Conservation (phyloP, 2,797 vertebrate species). For the Monodelphis domestica region DNA sequence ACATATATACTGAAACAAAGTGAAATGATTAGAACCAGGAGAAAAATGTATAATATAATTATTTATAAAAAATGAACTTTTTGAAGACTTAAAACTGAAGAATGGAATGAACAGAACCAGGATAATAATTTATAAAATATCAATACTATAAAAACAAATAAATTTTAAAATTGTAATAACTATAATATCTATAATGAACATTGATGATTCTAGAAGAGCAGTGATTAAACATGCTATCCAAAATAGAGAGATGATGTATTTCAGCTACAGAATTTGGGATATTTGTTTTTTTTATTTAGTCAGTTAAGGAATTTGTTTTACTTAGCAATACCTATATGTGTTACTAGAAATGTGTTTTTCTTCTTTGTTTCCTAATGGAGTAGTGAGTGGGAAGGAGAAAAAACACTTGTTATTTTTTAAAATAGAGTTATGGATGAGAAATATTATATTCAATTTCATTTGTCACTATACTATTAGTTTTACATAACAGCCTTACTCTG, state of each 20-base stretch:
- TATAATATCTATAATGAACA: neutral
- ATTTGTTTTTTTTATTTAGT: neutral
- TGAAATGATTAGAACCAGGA: neutral
- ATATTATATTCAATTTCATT: neutral
- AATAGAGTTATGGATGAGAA: neutral
- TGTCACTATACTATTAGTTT: neutral
- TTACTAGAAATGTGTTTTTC: neutral
- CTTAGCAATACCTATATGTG: neutral
- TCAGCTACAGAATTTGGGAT: neutral
- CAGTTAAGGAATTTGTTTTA: neutral
- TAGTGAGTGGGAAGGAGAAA: neutral
- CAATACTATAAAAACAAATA: neutral
- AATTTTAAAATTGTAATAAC: neutral
- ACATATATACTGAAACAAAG: neutral
- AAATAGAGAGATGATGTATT: neutral
- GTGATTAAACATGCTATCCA: neutral
- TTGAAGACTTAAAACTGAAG: neutral
- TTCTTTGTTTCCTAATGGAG: neutral
- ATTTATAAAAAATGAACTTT: neutral
- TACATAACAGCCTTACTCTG: neutral
- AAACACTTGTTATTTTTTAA: neutral
- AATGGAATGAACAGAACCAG: neutral
- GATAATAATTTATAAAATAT: neutral
- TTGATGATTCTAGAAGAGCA: neutral
- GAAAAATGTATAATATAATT: too few species aligned